Conservation (phyloP, 2,797 vertebrate genomes). For the Anabacerthia variegaticeps region DNA sequence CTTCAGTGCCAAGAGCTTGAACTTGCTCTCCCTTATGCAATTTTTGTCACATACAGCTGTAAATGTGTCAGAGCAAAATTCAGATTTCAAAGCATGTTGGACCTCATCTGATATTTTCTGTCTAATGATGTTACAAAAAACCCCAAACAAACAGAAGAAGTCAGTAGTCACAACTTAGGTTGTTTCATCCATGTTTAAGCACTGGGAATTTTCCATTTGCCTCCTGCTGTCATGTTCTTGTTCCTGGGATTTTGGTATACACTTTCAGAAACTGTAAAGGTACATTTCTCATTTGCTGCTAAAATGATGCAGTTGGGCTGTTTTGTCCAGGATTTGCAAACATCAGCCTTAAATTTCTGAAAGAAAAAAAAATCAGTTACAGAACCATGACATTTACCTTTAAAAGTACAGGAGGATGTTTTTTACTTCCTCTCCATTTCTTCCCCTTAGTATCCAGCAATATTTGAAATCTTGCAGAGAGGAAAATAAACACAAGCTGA, state of each 20-base stretch:
- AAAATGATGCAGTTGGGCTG: background rate
- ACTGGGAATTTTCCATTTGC: background rate
- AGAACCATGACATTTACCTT: background rate
- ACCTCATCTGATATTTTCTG: background rate
- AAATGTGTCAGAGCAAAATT: background rate
- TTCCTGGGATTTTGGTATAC: background rate
- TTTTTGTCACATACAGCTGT: background rate
- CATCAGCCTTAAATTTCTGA: background rate
- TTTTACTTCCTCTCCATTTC: background rate
- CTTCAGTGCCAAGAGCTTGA: background rate
- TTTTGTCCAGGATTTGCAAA: background rate
- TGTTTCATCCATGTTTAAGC: background rate
- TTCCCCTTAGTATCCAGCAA: background rate
- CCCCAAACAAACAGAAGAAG: background rate
- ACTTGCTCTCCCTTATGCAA: background rate
- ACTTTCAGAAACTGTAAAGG: background rate
- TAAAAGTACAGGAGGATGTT: background rate
- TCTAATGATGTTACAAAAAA: background rate
- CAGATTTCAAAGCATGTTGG: background rate
- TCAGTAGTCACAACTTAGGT: background rate
- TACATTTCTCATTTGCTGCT: background rate
- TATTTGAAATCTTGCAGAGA: background rate
- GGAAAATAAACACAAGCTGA: background rate
- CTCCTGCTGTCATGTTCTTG: background rate
- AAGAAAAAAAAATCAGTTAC: background rate